These are phyloP conservation scores for Neuroscelio doddi DNA, from an alignment of 2,888 invertebrate species.

Conservation along the genomic window DNA sequence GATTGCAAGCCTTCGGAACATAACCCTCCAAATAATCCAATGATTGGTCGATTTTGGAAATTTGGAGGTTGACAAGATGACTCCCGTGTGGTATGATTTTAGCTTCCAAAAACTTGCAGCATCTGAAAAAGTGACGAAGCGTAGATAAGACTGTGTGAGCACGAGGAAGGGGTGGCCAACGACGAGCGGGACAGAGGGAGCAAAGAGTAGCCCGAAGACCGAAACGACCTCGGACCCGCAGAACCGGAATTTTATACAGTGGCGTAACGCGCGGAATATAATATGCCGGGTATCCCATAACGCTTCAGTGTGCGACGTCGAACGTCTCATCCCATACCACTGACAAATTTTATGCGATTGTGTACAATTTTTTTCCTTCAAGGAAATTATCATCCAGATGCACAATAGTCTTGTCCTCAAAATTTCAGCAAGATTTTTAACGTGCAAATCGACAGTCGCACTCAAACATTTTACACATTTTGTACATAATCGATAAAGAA, in stretches of 20 bases:
- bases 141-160: slow-evolving; percentile 26
- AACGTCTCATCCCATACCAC: too few species aligned
- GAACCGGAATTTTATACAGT: slow-evolving; percentile 70
- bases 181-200: slow-evolving; percentile 16
- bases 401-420: too few species aligned
- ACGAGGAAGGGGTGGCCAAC: slow-evolving; percentile 11
- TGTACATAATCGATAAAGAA: slow-evolving; percentile 41
- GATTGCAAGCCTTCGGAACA: slow-evolving; percentile 22
- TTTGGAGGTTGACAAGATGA: too few species aligned
- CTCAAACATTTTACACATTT: too few species aligned
- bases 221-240: slow-evolving; percentile 55
- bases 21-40: slow-evolving; percentile 34
- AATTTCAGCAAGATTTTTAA: slow-evolving; percentile 5
- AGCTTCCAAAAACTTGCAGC: slow-evolving; percentile 32
- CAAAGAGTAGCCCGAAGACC: slow-evolving; percentile 40
- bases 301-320: too few species aligned
- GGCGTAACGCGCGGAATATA: slow-evolving; percentile 62
- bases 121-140: slow-evolving; percentile 29
- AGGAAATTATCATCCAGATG: too few species aligned
- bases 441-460: too few species aligned
- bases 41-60: slow-evolving; percentile 37
- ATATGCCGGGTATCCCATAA: slow-evolving; percentile 18
- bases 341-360: too few species aligned
- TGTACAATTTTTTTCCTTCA: too few species aligned
- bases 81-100: too few species aligned